A percentile compares a stretch with the other conserved stretches of the same genome.
These are phyloP conservation scores for Corythoichthys haematopterus DNA, from an alignment of 2,113 vertebrate species.

Conservation along the genomic window DNA sequence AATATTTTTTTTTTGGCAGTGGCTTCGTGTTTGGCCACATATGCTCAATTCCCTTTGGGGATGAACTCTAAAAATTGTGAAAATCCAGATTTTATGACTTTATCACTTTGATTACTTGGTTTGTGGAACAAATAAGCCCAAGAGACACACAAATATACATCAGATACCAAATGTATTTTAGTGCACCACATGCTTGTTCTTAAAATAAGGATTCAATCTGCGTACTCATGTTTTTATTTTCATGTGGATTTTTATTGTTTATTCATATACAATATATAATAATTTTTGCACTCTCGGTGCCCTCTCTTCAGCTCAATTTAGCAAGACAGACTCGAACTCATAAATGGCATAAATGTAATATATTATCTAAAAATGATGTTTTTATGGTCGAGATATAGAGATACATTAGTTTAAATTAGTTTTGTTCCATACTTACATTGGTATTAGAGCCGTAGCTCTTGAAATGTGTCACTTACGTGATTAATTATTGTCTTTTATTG, in stretches of 20 bases:
- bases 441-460: background rate
- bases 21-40: constrained; percentile 2
- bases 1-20: constrained; percentile 36
- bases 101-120: constrained; percentile 4
- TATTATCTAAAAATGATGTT: too few relatives aligned
- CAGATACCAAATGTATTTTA: constrained; percentile 2
- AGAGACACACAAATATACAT: background rate
- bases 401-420: background rate
- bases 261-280: too few relatives aligned
- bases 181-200: background rate
- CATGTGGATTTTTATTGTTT: too few relatives aligned
- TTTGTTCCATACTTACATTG: background rate
- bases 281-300: too few relatives aligned
- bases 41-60: background rate
- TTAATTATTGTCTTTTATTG: background rate
- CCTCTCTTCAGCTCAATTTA: too few relatives aligned
- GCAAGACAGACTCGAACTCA: too few relatives aligned
- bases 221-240: constrained; percentile 14
- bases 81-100: background rate
- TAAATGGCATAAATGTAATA: too few relatives aligned
- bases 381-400: too few relatives aligned
- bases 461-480: background rate
- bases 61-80: constrained; percentile 7
- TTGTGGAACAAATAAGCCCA: background rate
- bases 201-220: constrained; percentile 14